Conservation (phyloP, 2,888 invertebrate species). For the Hypena proboscidalis region DNA sequence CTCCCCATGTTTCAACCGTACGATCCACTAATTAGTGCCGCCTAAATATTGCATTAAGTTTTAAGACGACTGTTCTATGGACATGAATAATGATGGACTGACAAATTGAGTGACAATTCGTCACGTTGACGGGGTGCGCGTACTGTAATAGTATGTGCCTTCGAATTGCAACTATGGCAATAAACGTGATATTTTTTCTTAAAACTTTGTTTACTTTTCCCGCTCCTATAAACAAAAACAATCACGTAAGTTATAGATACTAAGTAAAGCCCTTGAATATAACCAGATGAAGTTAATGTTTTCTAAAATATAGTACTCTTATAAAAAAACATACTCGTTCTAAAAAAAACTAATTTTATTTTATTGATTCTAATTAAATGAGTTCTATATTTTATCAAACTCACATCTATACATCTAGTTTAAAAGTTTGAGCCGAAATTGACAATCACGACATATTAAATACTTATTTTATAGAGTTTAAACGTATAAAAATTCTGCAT, state of each 20-base stretch:
- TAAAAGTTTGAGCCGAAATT: too few species aligned
- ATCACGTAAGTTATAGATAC: conserved; percentile 14
- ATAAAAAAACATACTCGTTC: too few species aligned
- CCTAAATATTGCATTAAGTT: conserved; percentile 65
- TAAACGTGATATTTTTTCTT: conserved; percentile 82
- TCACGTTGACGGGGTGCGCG: conserved; percentile 84
- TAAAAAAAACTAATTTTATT: too few species aligned
- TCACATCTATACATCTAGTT: too few species aligned
- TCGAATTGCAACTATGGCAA: conserved; percentile 80
- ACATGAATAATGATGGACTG: conserved; percentile 65
- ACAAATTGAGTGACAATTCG: conserved; percentile 64
- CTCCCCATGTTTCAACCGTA: conserved; percentile 72
- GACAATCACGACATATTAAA: too few species aligned
- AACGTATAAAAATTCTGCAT: conserved; percentile 18
- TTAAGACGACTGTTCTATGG: conserved; percentile 64
- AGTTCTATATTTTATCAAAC: too few species aligned
- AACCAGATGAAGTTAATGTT: too few species aligned
- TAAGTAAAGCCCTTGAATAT: too few species aligned
- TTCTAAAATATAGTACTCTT: too few species aligned
- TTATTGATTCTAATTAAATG: too few species aligned
- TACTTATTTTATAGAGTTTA: not conserved
- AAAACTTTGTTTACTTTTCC: conserved; percentile 50
- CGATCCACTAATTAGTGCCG: conserved; percentile 77
- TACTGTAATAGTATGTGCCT: conserved; percentile 78
- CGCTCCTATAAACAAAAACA: conserved; percentile 25